Conservation (phyloP, 2,797 vertebrate genomes). For the Leucoraja ocellata region DNA sequence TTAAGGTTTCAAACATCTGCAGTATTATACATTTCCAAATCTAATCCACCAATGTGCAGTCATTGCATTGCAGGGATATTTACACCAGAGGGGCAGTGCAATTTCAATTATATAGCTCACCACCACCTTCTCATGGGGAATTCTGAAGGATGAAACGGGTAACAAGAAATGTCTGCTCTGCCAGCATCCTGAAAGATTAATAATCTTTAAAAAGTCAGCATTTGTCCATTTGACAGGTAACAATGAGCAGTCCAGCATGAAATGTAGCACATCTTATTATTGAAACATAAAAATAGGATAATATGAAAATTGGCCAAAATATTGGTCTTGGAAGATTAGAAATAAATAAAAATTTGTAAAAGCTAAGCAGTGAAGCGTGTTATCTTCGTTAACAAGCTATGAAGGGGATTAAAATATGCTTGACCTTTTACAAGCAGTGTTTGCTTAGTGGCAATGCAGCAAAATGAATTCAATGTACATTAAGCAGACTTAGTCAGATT, state of each 20-base stretch:
- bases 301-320: not conserved
- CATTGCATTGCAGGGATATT: no score
- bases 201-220: not conserved
- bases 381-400: not conserved
- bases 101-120: no score
- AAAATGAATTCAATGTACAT: not conserved
- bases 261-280: not conserved
- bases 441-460: not conserved
- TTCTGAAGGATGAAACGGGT: no score
- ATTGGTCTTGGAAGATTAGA: not conserved
- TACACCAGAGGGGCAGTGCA: no score
- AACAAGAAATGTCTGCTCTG: no score
- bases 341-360: not conserved
- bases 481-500: slow-evolving; percentile 10
- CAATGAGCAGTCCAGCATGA: not conserved
- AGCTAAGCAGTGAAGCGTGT: not conserved
- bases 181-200: no score
- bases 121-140: no score
- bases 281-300: not conserved
- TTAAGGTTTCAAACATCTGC: not conserved
- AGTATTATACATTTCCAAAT: not conserved
- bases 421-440: not conserved
- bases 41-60: no score
- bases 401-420: not conserved
- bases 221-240: not conserved